Percentiles rank a stretch among this genome's conserved stretches.
Conservation (phyloP, 2,113 vertebrate genomes). For the Siniperca chuatsi region DNA sequence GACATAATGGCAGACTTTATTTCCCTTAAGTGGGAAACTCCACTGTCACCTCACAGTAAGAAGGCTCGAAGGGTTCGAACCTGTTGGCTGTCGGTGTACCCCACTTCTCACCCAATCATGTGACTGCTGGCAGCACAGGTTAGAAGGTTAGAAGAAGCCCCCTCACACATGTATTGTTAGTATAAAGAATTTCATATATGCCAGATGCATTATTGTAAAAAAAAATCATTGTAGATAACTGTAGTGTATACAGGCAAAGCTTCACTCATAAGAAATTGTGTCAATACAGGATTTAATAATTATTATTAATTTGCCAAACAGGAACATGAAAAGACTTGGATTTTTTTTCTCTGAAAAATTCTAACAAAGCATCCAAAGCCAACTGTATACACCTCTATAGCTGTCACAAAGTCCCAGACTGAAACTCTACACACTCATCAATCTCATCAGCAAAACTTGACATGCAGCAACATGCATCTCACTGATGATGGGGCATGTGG, state of each 20-base stretch:
- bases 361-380: not conserved
- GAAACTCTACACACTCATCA: not conserved
- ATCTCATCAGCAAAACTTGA: not conserved
- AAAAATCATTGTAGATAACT: not conserved
- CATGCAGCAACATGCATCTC: too few species aligned
- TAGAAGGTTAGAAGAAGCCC: not conserved
- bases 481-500: too few species aligned
- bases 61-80: too few species aligned
- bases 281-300: not conserved
- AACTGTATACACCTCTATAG: not conserved
- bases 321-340: not conserved
- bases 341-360: not conserved
- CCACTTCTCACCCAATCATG: too few species aligned
- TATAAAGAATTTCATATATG: too few species aligned
- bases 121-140: not conserved
- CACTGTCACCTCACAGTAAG: too few species aligned
- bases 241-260: not conserved
- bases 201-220: not conserved
- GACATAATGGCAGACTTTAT: not conserved
- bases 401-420: not conserved
- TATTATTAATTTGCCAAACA: not conserved
- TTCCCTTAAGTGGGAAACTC: not conserved
- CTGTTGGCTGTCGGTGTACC: too few species aligned
- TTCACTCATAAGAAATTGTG: not conserved
- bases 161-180: not conserved